phyloP scores from a whole-genome alignment of 2,888 invertebrate species.

The Polia nebulosa region DNA sequence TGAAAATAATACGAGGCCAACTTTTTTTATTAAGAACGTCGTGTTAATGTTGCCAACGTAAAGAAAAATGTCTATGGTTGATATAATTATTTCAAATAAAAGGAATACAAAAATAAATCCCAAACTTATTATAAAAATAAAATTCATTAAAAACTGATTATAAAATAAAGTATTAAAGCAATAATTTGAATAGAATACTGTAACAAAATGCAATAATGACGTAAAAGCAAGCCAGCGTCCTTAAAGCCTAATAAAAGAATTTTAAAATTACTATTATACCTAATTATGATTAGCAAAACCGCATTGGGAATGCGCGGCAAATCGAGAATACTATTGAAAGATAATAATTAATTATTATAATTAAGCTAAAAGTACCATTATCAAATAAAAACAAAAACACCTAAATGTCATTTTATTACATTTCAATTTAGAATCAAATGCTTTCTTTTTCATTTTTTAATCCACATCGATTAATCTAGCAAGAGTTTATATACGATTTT shows the following conservation, averaged over 20 bases:
- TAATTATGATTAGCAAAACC: constrained; percentile 65
- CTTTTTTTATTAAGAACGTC: neutral
- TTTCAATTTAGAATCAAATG: constrained; percentile 90
- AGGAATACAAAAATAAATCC: constrained; percentile 1
- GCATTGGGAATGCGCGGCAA: constrained; percentile 58
- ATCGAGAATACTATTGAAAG: constrained; percentile 62
- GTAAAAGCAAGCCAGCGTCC: constrained; percentile 75
- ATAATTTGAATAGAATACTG: constrained; percentile 18
- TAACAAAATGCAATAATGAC: constrained; percentile 16
- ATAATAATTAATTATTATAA: constrained; percentile 64
- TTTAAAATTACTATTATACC: constrained; percentile 67
- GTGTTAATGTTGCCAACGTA: neutral
- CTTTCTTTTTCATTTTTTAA: constrained; percentile 83
- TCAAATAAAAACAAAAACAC: constrained; percentile 78
- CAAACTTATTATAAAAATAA: neutral
- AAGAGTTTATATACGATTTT: constrained; percentile 83
- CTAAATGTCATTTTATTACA: constrained; percentile 89
- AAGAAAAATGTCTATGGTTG: too few relatives aligned
- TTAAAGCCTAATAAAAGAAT: constrained; percentile 72
- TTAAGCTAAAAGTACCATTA: constrained; percentile 66
- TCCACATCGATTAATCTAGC: constrained; percentile 87
- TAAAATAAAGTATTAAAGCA: constrained; percentile 3
- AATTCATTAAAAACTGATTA: neutral
- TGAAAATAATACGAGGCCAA: neutral
- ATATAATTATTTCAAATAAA: neutral